Evolutionary conservation across 2,888 invertebrate species (phyloP).

Genomic region (Plebejus argus): DNA sequence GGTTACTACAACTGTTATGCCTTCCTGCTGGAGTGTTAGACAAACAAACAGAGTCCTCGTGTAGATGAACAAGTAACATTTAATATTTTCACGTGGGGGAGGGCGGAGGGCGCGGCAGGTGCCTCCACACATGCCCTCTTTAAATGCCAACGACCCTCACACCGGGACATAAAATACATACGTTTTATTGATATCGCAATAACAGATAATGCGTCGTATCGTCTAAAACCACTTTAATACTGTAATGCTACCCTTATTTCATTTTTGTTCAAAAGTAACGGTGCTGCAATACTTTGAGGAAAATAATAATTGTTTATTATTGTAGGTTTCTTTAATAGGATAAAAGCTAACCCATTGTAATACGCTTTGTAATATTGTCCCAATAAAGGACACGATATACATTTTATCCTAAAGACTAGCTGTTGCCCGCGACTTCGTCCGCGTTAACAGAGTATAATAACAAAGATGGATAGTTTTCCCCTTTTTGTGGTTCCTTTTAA

Average conservation of each 20-base stretch:
- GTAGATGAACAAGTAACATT: slow-evolving; percentile 69
- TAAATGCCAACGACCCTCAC: slow-evolving; percentile 72
- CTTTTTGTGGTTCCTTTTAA: no score
- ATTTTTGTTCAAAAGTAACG: background rate
- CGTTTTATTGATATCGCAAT: slow-evolving; percentile 47
- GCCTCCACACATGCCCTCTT: slow-evolving; percentile 73
- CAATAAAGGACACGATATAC: background rate
- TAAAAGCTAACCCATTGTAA: background rate
- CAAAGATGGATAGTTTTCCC: no score
- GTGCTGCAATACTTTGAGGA: background rate
- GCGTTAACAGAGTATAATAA: no score
- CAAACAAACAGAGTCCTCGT: slow-evolving; percentile 33
- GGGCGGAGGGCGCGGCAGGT: slow-evolving; percentile 65
- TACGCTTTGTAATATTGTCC: background rate
- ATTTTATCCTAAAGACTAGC: background rate
- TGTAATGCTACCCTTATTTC: slow-evolving; percentile 33
- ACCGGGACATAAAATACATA: slow-evolving; percentile 51
- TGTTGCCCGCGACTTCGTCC: no score
- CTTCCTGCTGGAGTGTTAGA: slow-evolving; percentile 12
- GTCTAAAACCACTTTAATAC: slow-evolving; percentile 20
- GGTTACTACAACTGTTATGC: background rate
- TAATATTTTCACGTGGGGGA: slow-evolving; percentile 69
- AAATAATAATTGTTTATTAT: background rate
- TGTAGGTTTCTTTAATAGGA: background rate
- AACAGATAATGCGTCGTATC: slow-evolving; percentile 37